These are phyloP conservation scores for Podiceps cristatus DNA, from an alignment of 2,113 vertebrate genomes.

Conservation along the genomic window DNA sequence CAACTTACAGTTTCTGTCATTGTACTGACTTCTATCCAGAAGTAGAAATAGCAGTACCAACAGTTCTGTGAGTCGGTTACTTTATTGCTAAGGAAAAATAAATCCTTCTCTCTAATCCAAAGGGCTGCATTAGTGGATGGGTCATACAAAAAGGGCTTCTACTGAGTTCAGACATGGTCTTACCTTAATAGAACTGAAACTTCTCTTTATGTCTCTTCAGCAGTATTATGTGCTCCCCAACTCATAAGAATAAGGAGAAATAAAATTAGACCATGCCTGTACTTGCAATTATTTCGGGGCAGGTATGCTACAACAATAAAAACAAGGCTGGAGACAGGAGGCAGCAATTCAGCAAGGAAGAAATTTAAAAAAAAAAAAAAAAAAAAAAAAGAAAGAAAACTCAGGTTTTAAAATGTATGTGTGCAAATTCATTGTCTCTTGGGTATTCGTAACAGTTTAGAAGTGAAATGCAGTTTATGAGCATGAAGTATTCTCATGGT, in stretches of 20 bases:
- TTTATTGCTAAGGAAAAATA: background rate
- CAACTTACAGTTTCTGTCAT: background rate
- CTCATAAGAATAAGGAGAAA: background rate
- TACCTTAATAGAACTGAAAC: background rate
- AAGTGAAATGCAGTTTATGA: constrained; percentile 37
- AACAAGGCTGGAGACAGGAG: background rate
- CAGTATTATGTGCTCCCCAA: background rate
- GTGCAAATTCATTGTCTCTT: constrained; percentile 20
- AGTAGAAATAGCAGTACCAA: background rate
- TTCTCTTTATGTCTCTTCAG: background rate
- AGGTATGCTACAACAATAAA: background rate
- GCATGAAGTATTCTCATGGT: background rate
- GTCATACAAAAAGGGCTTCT: constrained; percentile 2
- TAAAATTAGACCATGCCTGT: background rate
- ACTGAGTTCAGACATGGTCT: background rate
- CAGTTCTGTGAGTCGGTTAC: background rate
- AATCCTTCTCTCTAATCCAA: background rate
- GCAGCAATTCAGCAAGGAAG: background rate
- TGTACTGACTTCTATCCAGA: background rate
- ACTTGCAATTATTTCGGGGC: background rate
- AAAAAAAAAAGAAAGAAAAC: background rate
- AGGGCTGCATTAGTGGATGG: background rate
- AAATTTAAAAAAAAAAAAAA: background rate
- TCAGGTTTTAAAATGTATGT: background rate
- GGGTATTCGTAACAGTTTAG: background rate